Base-by-base conservation (phyloP, 92 coral and sea anemone species). In the Blastomussa wellsi region DNA sequence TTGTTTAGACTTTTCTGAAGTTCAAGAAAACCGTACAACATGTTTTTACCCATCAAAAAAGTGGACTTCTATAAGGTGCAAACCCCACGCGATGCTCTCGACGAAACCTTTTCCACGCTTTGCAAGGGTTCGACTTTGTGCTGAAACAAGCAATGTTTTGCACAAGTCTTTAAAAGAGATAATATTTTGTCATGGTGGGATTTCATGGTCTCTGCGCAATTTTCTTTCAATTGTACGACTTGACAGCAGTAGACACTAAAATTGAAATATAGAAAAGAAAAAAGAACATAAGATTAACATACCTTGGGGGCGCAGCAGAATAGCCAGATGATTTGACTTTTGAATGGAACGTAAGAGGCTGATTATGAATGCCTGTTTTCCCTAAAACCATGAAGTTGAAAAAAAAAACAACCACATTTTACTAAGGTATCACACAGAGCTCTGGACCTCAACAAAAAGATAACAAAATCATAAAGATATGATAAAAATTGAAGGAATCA, bases 311-410 rank as follows among this genome's bases (percentile, higher is more conserved):
- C 19, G 75, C 87, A 24, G 90, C 88, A 14, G 91, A 76, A 80
- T 96, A 96, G 59, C 98, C 99, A 8, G 99, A 96, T 28, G 99
- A 96, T 70, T 94, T 92, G 76, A 96, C 95, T 82, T 96, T 96
- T n/a, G 95, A 87, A 79, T 91, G 93, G 74, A 96, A 96, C 28
- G 96, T 96, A 38, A 96, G 83, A 7, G 98, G 98, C 32, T 96
- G 95, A 80, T 94, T 93, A 77, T 79, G 92, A 15, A 85, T 51
- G 47, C 62, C 77, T 19, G 72, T 65, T 79, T 80, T 84, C 41
- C 84, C 88, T 82, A 22, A 80, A 7, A 62, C 67, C 48, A 19
- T 67, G 9, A 47, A 42, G 37, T 22, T 15, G 74, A 84, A 22
- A 41, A 37, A 72, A 44, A 44, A 44, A 44, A 44, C 49, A 44